Evolutionary conservation across 2,888 invertebrate genomes (phyloP), one percentile per base, ranked within the genome.

Genomic region (Conus canariensis): DNA sequence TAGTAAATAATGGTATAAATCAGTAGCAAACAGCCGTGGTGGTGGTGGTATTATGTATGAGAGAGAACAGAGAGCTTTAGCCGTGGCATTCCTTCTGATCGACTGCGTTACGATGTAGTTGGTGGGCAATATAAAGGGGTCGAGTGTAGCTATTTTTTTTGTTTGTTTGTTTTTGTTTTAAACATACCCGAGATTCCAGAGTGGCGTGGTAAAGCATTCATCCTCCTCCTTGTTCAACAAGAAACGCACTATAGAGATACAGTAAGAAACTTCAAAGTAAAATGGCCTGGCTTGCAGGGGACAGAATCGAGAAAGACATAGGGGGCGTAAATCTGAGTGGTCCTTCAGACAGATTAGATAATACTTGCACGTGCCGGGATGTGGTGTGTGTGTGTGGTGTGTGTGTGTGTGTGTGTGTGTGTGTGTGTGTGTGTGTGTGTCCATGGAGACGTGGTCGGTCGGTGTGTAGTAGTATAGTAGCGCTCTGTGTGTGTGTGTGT

Each of bases 401-500:
- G 80, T 80, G 80, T 80, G 80, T 30, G 80, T 30, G 80, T 45
- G 80, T 74, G 45, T 45, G 45, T 30, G 80, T 80, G 80, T 80
- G 80, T 80, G 80, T 30, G 30, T 16, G 30, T 30, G 30, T 9
- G 77, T 30, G 77, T 30, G 77, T 30, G 77, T 45, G 45, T 45
- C 45, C 45, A 45, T 45, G 45, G 45, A 45, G 2, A 4, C 45
- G 45, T 45, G 45, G 45, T 45, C 45, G 2, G 45, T 45, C 45
- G 4, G 45, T 45, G 45, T 45, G 45, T 45, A 45, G 45, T 45
- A 6, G 22, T 74, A 7, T 74, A 9, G 7, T 74, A 10, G 25
- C 7, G 16, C 1, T 74, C 25, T 74, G 2, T n/a, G 74, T 74
- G n/a, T 74, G n/a, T 25, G 74, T 74, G 2, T n/a, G 74, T 74